Base-by-base conservation (phyloP, 2,888 invertebrate species). In the Trachelus tabidus region DNA sequence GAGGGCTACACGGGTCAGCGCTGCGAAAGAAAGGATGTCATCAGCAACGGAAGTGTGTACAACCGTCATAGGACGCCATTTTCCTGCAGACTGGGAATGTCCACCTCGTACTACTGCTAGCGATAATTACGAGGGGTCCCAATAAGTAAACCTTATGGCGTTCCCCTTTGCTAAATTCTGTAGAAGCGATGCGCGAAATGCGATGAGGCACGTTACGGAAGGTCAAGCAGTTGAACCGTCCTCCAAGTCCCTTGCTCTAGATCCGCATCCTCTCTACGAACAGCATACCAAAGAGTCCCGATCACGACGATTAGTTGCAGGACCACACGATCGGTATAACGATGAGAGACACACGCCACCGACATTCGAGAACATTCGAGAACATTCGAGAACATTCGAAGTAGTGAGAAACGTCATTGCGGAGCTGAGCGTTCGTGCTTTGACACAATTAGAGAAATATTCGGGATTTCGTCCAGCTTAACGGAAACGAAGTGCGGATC, bases 21-120 rank as follows among this genome's bases (percentile, higher is more conserved):
- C 89, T 96, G 96, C 93, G 96, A 96, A 93, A 94, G 94, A 92
- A 96, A 96, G 94, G 95, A 95, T 92, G 94, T 95, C 90, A 94
- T 94, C 92, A 93, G 92, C 91, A 94, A 94, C 91, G 94, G 95
- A 94, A 95, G 95, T 96, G 95, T 94, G 95, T 95, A 95, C 95
- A 94, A 90, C 85, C 88, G 91, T 85, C 91, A 90, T 87, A 91
- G 91, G 86, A 90, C 94, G 93, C 94, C 94, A 92, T 95, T 94
- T 93, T 94, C 94, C 93, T 96, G 96, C 95, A 95, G 95, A 94
- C 93, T 95, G 93, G 95, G 96, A 93, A 94, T 95, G 91, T 95
- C 94, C 90, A 94, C 94, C 92, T 95, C 95, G 92, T 95, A 95
- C 94, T 95, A 95, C 93, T 96, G 95, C 93, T 95, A 95, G 93